Evolutionary conservation across 1,140 invertebrate genomes (phyloP), one percentile per base, ranked within the genome.

Genomic region (Ostrea edulis): DNA sequence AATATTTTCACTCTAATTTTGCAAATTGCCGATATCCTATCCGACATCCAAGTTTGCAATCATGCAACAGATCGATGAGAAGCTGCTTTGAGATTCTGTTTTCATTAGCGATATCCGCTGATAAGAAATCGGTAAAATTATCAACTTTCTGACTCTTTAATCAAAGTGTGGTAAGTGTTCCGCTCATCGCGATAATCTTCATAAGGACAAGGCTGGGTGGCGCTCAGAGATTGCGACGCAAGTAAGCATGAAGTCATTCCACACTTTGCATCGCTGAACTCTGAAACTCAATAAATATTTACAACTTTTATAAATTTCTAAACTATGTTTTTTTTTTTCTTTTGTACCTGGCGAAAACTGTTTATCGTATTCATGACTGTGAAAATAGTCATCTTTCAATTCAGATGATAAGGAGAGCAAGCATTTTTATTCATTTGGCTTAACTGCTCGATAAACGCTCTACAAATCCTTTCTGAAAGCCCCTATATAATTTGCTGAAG

Each of bases 401-500:
- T 62, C 68, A 29, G 68, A 29, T 77, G 68, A 77, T 77, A 77
- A 77, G 25, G 29, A 12, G 29, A 77, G 29, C 14, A 29, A 35
- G 68, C n/a, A 35, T 77, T 77, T 77, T 77, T 25, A 77, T 77
- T 77, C 68, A 77, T 77, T 77, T 77, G 29, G 68, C 68, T 77
- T 77, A 77, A 77, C 68, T 77, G 68, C 68, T 77, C 68, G 68
- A 77, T 77, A 77, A 77, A 77, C 68, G 68, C 68, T 35, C 68
- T 14, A 77, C 68, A 77, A 77, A 77, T 77, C 68, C 68, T 35
- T 17, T 77, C 22, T 77, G 68, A 77, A 77, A 77, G 68, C 68
- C 68, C 68, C 68, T 77, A 77, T 77, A 77, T 77, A 77, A 77
- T 77, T 77, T 77, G 29, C 68, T 25, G 25, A 77, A 35, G 68